Evolutionary conservation across 2,888 invertebrate species (phyloP).

Genomic region (Schizaphis graminum): DNA sequence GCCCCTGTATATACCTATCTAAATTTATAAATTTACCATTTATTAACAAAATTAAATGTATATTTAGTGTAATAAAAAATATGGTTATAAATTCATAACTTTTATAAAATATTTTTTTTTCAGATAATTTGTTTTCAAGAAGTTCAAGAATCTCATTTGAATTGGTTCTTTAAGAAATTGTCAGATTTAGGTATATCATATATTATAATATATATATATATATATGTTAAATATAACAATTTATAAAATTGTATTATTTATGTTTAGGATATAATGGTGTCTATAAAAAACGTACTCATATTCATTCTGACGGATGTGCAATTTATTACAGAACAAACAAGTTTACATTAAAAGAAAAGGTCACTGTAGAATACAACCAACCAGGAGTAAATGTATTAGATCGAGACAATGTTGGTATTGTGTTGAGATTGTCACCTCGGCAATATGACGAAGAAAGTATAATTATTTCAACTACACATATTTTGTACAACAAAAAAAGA

Average conservation of each 20-base stretch:
- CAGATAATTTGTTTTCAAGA: constrained; percentile 92
- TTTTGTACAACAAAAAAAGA: constrained; percentile 91
- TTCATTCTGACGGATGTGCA: constrained; percentile 89
- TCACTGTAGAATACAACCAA: constrained; percentile 79
- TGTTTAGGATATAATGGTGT: constrained; percentile 79
- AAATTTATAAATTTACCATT: background rate
- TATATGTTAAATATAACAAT: background rate
- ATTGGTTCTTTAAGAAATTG: constrained; percentile 74
- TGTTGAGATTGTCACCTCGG: constrained; percentile 80
- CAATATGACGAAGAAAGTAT: constrained; percentile 72
- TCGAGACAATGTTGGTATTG: constrained; percentile 89
- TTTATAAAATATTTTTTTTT: constrained; percentile 68
- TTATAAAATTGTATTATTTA: background rate
- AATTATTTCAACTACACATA: constrained; percentile 92
- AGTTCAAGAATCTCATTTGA: constrained; percentile 84
- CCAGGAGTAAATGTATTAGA: constrained; percentile 71
- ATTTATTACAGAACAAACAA: constrained; percentile 82
- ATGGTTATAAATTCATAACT: no score
- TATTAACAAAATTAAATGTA: background rate
- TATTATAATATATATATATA: no score
- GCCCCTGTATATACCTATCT: no score
- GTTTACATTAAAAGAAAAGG: constrained; percentile 78
- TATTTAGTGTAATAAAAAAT: background rate
- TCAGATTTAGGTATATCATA: constrained; percentile 71
- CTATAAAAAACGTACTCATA: constrained; percentile 87